Conservation (phyloP, 30 jellyfish, hydroid and myxozoan genomes). For the Turritopsis dohrnii region DNA sequence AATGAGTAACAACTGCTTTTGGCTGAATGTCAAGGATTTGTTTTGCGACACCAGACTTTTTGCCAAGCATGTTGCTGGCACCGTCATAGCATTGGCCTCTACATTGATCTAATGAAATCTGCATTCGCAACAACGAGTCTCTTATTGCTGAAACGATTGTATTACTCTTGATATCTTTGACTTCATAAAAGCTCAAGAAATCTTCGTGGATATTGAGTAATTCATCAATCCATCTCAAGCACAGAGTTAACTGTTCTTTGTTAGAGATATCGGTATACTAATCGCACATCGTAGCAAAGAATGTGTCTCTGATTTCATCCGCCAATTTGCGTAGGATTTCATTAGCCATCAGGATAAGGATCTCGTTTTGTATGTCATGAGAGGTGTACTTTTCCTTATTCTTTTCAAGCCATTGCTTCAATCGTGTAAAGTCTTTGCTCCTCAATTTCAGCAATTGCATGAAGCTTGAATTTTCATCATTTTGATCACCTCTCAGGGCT, state of each 20-base stretch:
- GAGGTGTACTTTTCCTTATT: constrained; percentile 26
- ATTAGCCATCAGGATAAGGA: constrained; percentile 48
- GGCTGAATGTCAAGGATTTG: too few relatives aligned
- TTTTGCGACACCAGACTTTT: too few relatives aligned
- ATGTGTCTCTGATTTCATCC: constrained; percentile 27
- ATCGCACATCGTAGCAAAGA: constrained; percentile 49
- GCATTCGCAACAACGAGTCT: constrained; percentile 47
- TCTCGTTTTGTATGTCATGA: constrained; percentile 60
- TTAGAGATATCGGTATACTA: constrained; percentile 70
- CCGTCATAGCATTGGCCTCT: constrained; percentile 63
- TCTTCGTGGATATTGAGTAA: constrained; percentile 41
- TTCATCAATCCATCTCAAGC: constrained; percentile 43
- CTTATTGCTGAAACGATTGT: constrained; percentile 45
- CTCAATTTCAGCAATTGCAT: constrained; percentile 36
- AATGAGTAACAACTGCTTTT: too few relatives aligned
- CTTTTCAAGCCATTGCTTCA: constrained; percentile 14
- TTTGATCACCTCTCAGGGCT: constrained; percentile 39
- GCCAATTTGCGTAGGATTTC: constrained; percentile 30
- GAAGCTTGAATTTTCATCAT: constrained; percentile 33
- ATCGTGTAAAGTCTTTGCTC: constrained; percentile 31
- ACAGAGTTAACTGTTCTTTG: constrained; percentile 47
- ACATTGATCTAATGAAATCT: constrained; percentile 44
- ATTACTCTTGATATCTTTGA: constrained; percentile 28
- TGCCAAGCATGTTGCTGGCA: too few relatives aligned
- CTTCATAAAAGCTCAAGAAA: constrained; percentile 41